Conservation (phyloP, 2,888 invertebrate species). For the Emmelina monodactyla region DNA sequence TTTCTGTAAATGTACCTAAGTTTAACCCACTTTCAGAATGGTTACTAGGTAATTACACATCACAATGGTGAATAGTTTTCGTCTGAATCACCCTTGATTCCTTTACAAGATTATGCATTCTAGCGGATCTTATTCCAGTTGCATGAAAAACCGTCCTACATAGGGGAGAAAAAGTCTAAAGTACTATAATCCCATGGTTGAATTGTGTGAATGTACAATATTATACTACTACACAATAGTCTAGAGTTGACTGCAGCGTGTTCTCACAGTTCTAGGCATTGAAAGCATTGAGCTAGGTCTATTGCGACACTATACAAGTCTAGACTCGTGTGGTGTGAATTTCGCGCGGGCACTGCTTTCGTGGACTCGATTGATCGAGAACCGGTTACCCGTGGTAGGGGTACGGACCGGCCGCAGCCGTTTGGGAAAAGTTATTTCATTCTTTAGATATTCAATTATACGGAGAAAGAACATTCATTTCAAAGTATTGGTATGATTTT, state of each 20-base stretch:
- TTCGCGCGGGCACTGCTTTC: conserved; percentile 53
- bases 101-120: not conserved
- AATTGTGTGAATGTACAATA: conserved; percentile 1
- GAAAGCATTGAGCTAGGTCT: conserved; percentile 25
- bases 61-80: not conserved
- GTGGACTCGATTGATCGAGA: conserved; percentile 46
- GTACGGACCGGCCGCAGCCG: conserved; percentile 18
- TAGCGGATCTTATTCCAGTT: not conserved
- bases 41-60: not conserved
- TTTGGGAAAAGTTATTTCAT: conserved; percentile 20
- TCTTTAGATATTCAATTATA: too few relatives aligned
- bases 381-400: conserved; percentile 37
- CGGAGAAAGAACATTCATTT: too few relatives aligned
- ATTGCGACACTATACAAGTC: conserved; percentile 43
- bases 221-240: not conserved
- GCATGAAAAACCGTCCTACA: not conserved
- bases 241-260: conserved; percentile 11
- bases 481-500: too few relatives aligned
- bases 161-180: too few relatives aligned
- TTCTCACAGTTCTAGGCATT: conserved; percentile 49
- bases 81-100: not conserved
- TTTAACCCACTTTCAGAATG: too few relatives aligned
- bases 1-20: too few relatives aligned
- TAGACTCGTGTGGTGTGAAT: conserved; percentile 60
- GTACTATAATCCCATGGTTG: not conserved